Evolutionary conservation across 2,888 invertebrate species (phyloP).

Genomic region (Orchesella flavescens): DNA sequence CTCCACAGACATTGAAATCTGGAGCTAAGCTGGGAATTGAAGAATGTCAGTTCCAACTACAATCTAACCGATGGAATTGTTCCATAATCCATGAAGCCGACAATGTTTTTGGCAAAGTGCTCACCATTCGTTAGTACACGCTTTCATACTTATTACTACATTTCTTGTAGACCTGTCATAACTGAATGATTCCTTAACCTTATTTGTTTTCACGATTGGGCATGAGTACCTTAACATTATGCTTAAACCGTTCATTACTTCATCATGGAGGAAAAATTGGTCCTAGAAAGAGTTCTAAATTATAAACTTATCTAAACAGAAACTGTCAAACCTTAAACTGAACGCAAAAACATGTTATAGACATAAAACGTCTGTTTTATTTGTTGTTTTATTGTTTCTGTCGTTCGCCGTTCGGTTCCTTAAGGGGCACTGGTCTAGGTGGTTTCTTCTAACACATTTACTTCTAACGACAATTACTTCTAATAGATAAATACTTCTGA

Average conservation of each 20-base stretch:
- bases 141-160: background rate
- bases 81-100: slow-evolving; percentile 84
- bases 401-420: too few species aligned
- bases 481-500: too few species aligned
- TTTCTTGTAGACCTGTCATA: slow-evolving; percentile 48
- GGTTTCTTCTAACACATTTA: too few species aligned
- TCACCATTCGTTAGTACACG: slow-evolving; percentile 85
- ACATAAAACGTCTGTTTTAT: too few species aligned
- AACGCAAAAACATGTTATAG: too few species aligned
- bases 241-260: slow-evolving; percentile 7
- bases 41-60: slow-evolving; percentile 92
- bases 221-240: slow-evolving; percentile 7
- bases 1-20: slow-evolving; percentile 82
- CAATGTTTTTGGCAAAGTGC: slow-evolving; percentile 88
- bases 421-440: too few species aligned
- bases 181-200: slow-evolving; percentile 47
- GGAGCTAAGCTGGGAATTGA: slow-evolving; percentile 88
- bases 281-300: too few species aligned
- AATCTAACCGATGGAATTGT: slow-evolving; percentile 91
- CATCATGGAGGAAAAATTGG: background rate
- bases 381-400: too few species aligned
- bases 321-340: too few species aligned
- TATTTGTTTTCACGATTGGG: background rate
- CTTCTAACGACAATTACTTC: too few species aligned
- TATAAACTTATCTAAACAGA: too few species aligned